These are phyloP conservation scores for Zaprionus capensis DNA, from an alignment of 1,140 invertebrate genomes.

Conservation along the genomic window DNA sequence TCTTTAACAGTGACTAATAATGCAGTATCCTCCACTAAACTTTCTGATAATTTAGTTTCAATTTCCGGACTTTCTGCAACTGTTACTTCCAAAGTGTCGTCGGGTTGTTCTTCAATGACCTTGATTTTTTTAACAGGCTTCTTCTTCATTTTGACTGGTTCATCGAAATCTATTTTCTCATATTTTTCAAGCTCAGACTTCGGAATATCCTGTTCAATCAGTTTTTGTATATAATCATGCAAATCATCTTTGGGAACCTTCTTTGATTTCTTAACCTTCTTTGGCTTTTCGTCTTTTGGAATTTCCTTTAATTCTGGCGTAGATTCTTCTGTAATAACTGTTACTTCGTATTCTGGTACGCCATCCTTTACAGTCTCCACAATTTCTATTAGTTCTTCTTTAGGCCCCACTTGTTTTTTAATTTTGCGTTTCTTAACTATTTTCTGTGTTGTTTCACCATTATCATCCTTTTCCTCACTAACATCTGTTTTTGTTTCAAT, in stretches of 20 bases:
- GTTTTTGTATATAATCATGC: conserved; percentile 79
- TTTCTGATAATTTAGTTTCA: conserved; percentile 17
- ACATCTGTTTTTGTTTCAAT: conserved; percentile 66
- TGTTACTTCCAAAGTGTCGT: conserved; percentile 44
- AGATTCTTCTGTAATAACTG: conserved; percentile 68
- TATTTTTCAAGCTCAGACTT: conserved; percentile 83
- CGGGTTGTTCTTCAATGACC: conserved; percentile 63
- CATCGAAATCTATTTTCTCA: conserved; percentile 79
- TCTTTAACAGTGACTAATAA: conserved; percentile 63
- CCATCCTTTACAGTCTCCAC: conserved; percentile 82
- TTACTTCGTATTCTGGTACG: conserved; percentile 77
- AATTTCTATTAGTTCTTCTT: conserved; percentile 85
- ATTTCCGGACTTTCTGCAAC: conserved; percentile 43
- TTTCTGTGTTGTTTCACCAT: conserved; percentile 68
- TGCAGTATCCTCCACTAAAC: conserved; percentile 53
- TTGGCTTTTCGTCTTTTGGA: conserved; percentile 66
- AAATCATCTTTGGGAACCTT: conserved; percentile 74
- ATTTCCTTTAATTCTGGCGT: conserved; percentile 35
- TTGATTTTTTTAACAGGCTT: conserved; percentile 71
- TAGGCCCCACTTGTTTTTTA: conserved; percentile 79
- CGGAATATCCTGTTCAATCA: conserved; percentile 81
- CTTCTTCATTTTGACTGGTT: conserved; percentile 78
- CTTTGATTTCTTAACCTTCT: conserved; percentile 70
- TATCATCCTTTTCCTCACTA: conserved; percentile 77
- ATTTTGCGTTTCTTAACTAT: conserved; percentile 77